Evolutionary conservation across 2,113 vertebrate genomes (phyloP).

Genomic region (Menura novaehollandiae): DNA sequence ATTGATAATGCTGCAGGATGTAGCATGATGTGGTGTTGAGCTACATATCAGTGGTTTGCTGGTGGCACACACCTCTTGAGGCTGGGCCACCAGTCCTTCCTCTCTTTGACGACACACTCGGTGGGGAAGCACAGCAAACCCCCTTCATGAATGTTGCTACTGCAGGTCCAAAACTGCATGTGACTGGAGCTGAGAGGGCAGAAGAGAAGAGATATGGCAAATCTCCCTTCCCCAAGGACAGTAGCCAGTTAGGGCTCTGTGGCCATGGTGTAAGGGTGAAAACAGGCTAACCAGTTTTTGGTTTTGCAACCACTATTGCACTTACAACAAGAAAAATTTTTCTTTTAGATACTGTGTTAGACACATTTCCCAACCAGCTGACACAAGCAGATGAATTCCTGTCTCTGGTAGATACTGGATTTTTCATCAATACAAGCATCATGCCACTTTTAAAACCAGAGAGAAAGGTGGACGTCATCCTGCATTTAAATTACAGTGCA

Average conservation of each 20-base stretch:
- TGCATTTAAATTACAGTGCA: conserved; percentile 78
- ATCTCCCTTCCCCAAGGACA: background rate
- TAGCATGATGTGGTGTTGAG: background rate
- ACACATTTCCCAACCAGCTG: conserved; percentile 73
- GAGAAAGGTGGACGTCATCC: conserved; percentile 73
- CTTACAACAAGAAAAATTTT: background rate
- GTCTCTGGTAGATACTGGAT: conserved; percentile 74
- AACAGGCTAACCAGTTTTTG: background rate
- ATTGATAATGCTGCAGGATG: background rate
- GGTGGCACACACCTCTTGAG: background rate
- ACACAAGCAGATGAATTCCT: conserved; percentile 68
- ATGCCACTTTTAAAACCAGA: conserved; percentile 73
- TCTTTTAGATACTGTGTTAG: conserved; percentile 67
- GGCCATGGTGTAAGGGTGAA: background rate
- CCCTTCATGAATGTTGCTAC: background rate
- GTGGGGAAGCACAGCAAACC: background rate
- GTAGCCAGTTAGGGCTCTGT: background rate
- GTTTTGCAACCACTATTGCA: background rate
- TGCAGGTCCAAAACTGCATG: background rate
- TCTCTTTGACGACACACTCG: accelerated
- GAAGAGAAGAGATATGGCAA: background rate
- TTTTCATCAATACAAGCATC: conserved; percentile 76
- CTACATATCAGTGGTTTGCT: background rate
- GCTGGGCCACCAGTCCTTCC: background rate
- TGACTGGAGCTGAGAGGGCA: background rate